These are phyloP conservation scores for Papilio polyxenes DNA, from an alignment of 1,140 invertebrate genomes.

Conservation along the genomic window DNA sequence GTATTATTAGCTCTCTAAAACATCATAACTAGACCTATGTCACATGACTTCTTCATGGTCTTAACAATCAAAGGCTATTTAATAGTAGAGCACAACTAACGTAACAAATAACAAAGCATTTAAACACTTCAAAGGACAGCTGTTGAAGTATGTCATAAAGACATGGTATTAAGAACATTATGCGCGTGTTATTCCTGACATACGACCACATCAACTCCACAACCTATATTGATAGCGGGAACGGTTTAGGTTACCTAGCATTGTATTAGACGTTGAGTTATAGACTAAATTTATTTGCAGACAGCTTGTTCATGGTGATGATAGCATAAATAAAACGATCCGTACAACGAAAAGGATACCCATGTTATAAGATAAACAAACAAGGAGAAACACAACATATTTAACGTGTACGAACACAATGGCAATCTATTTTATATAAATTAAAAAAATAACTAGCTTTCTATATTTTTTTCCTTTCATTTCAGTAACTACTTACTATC, in stretches of 20 bases:
- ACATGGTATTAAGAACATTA: neutral
- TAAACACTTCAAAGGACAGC: constrained; percentile 14
- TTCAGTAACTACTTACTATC: neutral
- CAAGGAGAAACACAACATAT: too few relatives aligned
- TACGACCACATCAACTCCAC: neutral
- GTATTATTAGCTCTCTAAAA: neutral
- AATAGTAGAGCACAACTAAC: neutral
- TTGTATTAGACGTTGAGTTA: neutral
- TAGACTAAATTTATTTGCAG: neutral
- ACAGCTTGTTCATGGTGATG: neutral
- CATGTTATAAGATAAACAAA: too few relatives aligned
- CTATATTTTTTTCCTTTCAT: neutral
- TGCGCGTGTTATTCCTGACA: neutral
- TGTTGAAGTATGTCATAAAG: constrained; percentile 12
- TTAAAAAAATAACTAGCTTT: neutral
- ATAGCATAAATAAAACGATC: neutral
- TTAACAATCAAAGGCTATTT: neutral
- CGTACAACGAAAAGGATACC: too few relatives aligned
- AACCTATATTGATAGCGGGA: neutral
- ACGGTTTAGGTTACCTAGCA: neutral
- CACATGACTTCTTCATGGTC: neutral
- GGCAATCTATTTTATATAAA: neutral
- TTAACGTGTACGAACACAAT: neutral
- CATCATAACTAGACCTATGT: neutral
- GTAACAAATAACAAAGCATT: constrained; percentile 8